Conservation (phyloP, 2,797 vertebrate genomes). For the Cottoperca gobio region DNA sequence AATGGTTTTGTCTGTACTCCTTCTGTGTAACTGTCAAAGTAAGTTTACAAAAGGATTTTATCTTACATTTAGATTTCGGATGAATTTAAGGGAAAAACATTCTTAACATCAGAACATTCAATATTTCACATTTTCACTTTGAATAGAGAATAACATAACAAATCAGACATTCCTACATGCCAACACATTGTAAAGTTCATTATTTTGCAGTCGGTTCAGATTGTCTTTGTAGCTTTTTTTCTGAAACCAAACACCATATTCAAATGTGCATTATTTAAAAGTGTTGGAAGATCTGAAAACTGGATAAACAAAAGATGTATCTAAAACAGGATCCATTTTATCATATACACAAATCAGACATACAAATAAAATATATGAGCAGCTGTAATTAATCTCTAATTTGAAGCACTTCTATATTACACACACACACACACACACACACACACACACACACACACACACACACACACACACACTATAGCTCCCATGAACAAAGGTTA, state of each 20-base stretch:
- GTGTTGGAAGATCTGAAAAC: background rate
- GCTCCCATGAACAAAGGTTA: background rate
- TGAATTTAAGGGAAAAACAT: no score
- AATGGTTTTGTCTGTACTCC: background rate
- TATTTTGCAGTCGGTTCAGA: background rate
- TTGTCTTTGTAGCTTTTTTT: background rate
- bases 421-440: no score
- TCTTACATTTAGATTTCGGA: background rate
- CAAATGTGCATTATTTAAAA: background rate
- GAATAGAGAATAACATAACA: background rate
- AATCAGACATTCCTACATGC: background rate
- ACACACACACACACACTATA: no score
- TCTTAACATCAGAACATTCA: constrained; percentile 1
- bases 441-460: no score
- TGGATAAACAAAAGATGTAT: background rate
- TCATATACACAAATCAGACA: background rate
- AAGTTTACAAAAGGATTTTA: background rate
- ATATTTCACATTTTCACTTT: constrained; percentile 5
- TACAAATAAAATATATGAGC: background rate
- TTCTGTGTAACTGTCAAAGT: background rate
- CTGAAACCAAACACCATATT: background rate
- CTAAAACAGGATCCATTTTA: background rate
- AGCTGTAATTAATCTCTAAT: background rate
- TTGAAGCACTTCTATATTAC: background rate
- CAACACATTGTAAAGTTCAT: background rate